These are phyloP conservation scores for Graphium colonna DNA, from an alignment of 2,888 invertebrate species.

Conservation along the genomic window DNA sequence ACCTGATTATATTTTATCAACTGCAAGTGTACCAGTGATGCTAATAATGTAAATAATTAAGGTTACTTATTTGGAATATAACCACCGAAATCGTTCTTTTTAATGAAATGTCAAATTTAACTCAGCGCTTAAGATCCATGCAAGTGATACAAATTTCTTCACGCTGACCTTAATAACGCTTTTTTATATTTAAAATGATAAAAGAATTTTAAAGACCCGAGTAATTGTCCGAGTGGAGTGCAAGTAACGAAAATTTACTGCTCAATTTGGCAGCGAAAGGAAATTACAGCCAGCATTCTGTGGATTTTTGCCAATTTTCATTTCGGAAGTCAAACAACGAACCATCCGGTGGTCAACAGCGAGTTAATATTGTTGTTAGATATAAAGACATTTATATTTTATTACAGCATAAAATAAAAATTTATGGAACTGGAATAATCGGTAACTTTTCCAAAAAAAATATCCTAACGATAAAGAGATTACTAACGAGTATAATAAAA, in stretches of 20 bases:
- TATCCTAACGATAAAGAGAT: too few relatives aligned
- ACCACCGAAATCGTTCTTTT: too few relatives aligned
- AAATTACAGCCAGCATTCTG: constrained; percentile 19
- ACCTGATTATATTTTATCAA: too few relatives aligned
- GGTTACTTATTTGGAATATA: too few relatives aligned
- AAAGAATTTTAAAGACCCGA: constrained; percentile 21
- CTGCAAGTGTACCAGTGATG: too few relatives aligned
- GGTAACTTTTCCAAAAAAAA: too few relatives aligned
- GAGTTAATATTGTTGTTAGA: not conserved
- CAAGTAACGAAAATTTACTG: constrained; percentile 22
- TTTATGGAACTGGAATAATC: too few relatives aligned
- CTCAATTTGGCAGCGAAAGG: constrained; percentile 22
- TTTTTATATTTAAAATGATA: constrained; percentile 12
- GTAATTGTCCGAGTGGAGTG: constrained; percentile 21
- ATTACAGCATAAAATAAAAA: not conserved
- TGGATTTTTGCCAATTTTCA: constrained; percentile 22
- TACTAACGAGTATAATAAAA: too few relatives aligned
- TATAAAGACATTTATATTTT: not conserved
- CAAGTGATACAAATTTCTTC: too few relatives aligned
- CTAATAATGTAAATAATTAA: too few relatives aligned
- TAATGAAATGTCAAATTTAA: too few relatives aligned
- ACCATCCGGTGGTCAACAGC: constrained; percentile 5
- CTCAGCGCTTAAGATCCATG: too few relatives aligned
- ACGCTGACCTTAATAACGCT: not conserved
- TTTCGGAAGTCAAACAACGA: constrained; percentile 19